Evolutionary conservation across 2,797 vertebrate species (phyloP).

Genomic region (Carcharodon carcharias): DNA sequence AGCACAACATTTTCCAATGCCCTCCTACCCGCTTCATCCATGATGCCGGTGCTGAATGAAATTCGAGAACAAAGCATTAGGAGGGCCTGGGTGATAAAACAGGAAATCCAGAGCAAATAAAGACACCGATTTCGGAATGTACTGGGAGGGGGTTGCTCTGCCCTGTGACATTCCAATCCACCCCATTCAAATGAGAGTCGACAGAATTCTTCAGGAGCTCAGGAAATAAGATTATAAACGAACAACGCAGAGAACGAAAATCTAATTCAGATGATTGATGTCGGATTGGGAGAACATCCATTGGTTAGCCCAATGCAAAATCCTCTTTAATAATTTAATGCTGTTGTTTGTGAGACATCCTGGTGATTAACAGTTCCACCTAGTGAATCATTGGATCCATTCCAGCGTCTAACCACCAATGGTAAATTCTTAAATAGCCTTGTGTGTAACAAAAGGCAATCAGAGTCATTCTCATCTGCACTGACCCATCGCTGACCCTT

Average conservation of each 20-base stretch:
- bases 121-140: too few species aligned
- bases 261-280: slow-evolving; percentile 22
- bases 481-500: neutral
- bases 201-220: neutral
- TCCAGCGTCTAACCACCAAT: neutral
- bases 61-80: neutral
- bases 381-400: neutral
- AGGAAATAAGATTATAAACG: neutral
- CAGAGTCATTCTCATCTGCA: neutral
- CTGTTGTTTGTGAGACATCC: neutral
- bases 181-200: neutral
- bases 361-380: neutral
- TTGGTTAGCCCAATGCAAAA: neutral
- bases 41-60: neutral
- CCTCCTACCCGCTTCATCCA: neutral
- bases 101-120: too few species aligned
- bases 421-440: neutral
- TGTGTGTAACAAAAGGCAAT: neutral
- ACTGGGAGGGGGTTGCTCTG: neutral
- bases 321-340: slow-evolving; percentile 7
- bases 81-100: too few species aligned
- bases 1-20: neutral
- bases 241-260: neutral
- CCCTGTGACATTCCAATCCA: neutral
- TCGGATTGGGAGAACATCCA: neutral